Percentiles rank a stretch among this genome's conserved stretches.
Conservation (phyloP, 1,140 invertebrate genomes). For the Leptonema lineaticorne region DNA sequence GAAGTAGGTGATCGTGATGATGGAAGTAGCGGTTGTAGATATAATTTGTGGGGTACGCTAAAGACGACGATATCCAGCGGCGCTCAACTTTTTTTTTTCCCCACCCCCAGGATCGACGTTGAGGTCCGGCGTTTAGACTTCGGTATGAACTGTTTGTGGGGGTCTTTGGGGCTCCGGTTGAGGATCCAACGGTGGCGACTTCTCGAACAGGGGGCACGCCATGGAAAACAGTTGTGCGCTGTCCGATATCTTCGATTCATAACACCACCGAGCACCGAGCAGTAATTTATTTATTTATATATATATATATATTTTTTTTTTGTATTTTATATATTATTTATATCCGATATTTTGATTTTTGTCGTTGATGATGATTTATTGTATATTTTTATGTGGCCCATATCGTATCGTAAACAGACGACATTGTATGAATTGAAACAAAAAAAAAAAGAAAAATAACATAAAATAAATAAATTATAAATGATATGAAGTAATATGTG, state of each 20-base stretch:
- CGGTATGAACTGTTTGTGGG: constrained; percentile 36
- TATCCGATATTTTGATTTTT: no score
- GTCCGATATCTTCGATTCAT: constrained; percentile 37
- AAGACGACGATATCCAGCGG: background rate
- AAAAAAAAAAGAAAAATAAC: no score
- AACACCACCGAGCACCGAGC: background rate
- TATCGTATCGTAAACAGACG: no score
- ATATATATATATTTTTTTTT: no score
- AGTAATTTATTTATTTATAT: no score
- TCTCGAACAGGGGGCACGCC: constrained; percentile 39
- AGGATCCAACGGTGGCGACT: constrained; percentile 22
- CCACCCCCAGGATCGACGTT: background rate
- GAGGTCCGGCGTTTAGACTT: constrained; percentile 26
- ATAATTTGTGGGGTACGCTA: background rate
- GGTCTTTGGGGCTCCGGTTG: constrained; percentile 17
- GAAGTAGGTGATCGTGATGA: background rate
- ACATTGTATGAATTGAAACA: no score
- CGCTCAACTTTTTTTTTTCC: background rate
- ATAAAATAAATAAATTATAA: no score
- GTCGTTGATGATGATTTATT: no score
- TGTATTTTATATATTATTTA: no score
- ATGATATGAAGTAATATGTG: no score
- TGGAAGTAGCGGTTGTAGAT: background rate
- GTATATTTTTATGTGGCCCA: no score
- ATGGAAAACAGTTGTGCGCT: constrained; percentile 40